phyloP scores from a whole-genome alignment of 2,888 invertebrate genomes.

The Spisula solida region DNA sequence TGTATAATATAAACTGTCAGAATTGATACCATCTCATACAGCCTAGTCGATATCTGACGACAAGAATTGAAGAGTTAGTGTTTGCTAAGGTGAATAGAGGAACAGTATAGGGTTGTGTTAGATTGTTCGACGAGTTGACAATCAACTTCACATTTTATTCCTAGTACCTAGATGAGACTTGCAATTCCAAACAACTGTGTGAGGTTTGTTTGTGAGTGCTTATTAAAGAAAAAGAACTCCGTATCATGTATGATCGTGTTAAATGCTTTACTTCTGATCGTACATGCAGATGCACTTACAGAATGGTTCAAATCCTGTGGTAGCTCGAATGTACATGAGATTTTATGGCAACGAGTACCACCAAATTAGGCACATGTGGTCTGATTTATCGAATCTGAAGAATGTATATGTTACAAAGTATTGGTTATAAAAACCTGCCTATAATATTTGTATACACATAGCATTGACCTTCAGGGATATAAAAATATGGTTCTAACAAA shows the following conservation, averaged over 20 bases:
- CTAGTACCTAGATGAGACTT: background rate
- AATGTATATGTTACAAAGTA: no score
- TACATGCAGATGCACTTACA: background rate
- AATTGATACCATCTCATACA: background rate
- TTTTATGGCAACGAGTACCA: conserved; percentile 6
- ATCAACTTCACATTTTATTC: background rate
- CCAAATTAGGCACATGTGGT: background rate
- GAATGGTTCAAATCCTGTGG: background rate
- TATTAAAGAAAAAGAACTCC: no score
- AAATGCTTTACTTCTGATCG: background rate
- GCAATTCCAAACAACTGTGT: background rate
- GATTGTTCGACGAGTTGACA: background rate
- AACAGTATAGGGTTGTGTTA: background rate
- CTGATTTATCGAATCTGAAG: no score
- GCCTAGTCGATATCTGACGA: background rate
- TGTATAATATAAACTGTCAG: background rate
- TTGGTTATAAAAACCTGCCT: no score
- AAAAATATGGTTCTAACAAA: no score
- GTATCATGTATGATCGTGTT: no score
- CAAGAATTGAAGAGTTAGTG: background rate
- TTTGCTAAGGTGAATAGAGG: background rate
- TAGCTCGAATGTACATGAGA: background rate
- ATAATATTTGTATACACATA: no score
- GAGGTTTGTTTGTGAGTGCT: background rate
- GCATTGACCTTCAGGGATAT: no score